Base-by-base conservation (phyloP, 2,113 vertebrate genomes). In the Eulemur rufifrons region DNA sequence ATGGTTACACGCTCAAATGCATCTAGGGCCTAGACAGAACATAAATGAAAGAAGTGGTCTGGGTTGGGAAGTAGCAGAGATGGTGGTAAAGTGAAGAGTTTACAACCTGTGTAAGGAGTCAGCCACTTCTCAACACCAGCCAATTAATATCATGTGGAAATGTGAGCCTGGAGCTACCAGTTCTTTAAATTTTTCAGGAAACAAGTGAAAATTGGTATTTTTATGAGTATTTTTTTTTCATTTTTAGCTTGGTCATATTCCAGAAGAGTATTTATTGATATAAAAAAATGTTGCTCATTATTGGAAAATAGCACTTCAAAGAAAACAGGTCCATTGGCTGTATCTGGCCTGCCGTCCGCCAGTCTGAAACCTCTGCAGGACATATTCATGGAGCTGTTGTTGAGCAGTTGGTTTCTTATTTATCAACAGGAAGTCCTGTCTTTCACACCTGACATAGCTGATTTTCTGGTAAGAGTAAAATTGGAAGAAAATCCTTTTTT, bases 391-490 rank as follows among this genome's bases (percentile, higher is more conserved):
- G 95, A 96, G 23, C 13, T 86, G 54, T 59, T 86, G 89, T 77
- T 90, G 88, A 90, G 69, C 69, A 95, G 63, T 84, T 86, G 71
- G 27, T 85, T 89, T 39, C 81, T 69, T 91, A 69, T 95, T 97
- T 86, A 95, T 73, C 54, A 93, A 34, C 25, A 95, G 92, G 93
- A 94, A 96, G 50, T 94, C 82, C 59, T 91, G 78, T 86, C 27
- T 92, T 86, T 92, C 25, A 86, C n/a, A 90, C 18, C 52, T 50
- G 52, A 76, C 18, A 0, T 47, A 74, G 64, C 15, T 86, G 50
- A 86, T 84, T 96, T 92, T 84, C 61, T 96, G 76, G 27, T 68
- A 83, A 93, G 23, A 61, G 32, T 76, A 12, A 74, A 52, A 56
- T 68, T 82, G 69, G 50, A 96, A 91, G 34, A 80, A 56, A 92